Base-by-base conservation (phyloP, 2,888 invertebrate species). In the Norana najaformis region DNA sequence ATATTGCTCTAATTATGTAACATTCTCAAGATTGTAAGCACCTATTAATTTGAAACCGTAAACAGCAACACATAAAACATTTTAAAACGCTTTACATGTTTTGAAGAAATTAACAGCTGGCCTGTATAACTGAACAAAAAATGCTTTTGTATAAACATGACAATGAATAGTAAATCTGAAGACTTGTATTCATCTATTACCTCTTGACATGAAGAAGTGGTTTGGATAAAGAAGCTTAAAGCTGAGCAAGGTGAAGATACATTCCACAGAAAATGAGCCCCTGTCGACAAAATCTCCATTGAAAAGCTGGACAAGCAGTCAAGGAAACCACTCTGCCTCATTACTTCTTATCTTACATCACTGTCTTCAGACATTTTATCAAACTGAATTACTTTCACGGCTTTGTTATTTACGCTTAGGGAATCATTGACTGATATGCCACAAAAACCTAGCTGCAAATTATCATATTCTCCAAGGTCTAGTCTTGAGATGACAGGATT, bases 221-320 rank as follows among this genome's bases (percentile, higher is more conserved):
- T 99, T 96, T 0, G 99, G 99, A 95, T 97, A 99, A 89, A 99
- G 96, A 92, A 99, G 96, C 95, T 99, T 99, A 95, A 98, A 99
- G 92, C 98, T 98, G 95, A 99, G 98, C 92, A 99, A 95, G 18
- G 97, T 97, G 94, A 99, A 98, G 94, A 99, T 99, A 95, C 99
- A 99, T 95, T 99, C 99, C 47, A 99, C 99, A 69, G 99, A 99
- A 95, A 99, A 99, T 0, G 99, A 99, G 30, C 99, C 99, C 95
- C 99, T 96, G 95, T 99, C 99, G 35, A 99, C 99, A 95, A 99
- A 99, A 95, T 99, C 99, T 91, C 99, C 99, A 95, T 99, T 99
- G 95, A 99, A 99, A 93, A 99, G 96, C 96, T 97, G 93, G 83
- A 88, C 37, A 36, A 69, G 37, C 69, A 37, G 37, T 85, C 23